phyloP scores from a whole-genome alignment of 2,113 vertebrate species.

The Dromiciops gliroides region DNA sequence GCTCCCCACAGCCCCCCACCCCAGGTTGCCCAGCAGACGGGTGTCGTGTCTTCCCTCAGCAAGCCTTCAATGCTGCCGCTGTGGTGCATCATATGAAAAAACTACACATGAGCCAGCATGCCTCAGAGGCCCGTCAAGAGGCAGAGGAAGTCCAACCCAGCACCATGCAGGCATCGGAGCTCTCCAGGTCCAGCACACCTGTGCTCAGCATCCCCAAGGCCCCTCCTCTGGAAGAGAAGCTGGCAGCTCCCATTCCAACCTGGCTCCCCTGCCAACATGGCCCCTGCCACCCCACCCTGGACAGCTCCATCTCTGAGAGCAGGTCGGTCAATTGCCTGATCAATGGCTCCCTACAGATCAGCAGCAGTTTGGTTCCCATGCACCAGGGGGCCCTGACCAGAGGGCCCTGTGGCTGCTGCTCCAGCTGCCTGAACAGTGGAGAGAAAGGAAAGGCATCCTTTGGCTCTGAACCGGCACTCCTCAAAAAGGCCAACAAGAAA shows the following conservation, averaged over 20 bases:
- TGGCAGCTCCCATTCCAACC: accelerated
- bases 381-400: constrained; percentile 68
- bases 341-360: constrained; percentile 17
- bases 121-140: not conserved
- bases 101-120: constrained; percentile 87
- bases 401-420: constrained; percentile 80
- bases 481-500: constrained; percentile 80
- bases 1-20: not conserved
- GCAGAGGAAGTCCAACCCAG: constrained; percentile 45
- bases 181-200: constrained; percentile 65
- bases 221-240: not conserved
- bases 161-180: constrained; percentile 63
- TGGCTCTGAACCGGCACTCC: constrained; percentile 79
- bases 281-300: not conserved
- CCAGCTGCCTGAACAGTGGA: constrained; percentile 75
- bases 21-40: accelerated
- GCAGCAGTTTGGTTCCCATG: constrained; percentile 67
- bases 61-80: constrained; percentile 90
- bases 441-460: constrained; percentile 79
- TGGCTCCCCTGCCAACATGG: constrained; percentile 9
- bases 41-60: constrained; percentile 80
- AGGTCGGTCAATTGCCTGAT: constrained; percentile 55
- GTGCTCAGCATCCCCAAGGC: constrained; percentile 22
- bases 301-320: not conserved
- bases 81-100: constrained; percentile 93